A percentile compares a stretch with the other conserved stretches of the same genome.
These are phyloP conservation scores for Ischnura elegans DNA, from an alignment of 2,888 invertebrate species.

Conservation along the genomic window DNA sequence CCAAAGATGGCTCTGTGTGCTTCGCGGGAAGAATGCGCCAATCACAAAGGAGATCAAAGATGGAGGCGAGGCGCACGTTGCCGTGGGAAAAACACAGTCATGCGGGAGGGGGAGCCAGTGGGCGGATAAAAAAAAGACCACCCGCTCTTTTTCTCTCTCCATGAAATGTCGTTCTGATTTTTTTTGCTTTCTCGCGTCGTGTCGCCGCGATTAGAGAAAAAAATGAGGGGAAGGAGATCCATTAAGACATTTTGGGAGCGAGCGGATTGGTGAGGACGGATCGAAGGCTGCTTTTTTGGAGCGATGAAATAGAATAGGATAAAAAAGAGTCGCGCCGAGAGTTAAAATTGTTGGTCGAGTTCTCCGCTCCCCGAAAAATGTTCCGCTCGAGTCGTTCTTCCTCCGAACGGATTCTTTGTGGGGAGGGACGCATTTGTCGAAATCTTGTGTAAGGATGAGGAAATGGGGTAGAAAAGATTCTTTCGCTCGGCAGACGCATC, in stretches of 20 bases:
- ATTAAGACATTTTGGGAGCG: slow-evolving; percentile 3
- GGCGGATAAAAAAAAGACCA: slow-evolving; percentile 17
- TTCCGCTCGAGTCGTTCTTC: neutral
- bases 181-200: neutral
- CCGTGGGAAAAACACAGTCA: neutral
- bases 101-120: neutral
- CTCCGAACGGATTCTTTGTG: neutral
- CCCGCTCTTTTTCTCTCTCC: neutral
- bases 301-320: neutral
- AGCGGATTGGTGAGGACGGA: neutral
- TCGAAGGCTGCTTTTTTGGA: neutral
- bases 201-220: too few species aligned
- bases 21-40: neutral
- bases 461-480: too few species aligned
- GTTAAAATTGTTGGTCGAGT: neutral
- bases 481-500: too few species aligned
- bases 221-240: neutral
- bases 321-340: too few species aligned
- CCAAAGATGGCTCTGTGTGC: neutral
- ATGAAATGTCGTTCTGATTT: slow-evolving; percentile 15
- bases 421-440: neutral
- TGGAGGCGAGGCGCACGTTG: neutral
- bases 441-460: too few species aligned
- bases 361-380: neutral
- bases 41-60: neutral